phyloP scores from a whole-genome alignment of 53 echinoderm and acorn worm species.

The Patiria pectinifera region DNA sequence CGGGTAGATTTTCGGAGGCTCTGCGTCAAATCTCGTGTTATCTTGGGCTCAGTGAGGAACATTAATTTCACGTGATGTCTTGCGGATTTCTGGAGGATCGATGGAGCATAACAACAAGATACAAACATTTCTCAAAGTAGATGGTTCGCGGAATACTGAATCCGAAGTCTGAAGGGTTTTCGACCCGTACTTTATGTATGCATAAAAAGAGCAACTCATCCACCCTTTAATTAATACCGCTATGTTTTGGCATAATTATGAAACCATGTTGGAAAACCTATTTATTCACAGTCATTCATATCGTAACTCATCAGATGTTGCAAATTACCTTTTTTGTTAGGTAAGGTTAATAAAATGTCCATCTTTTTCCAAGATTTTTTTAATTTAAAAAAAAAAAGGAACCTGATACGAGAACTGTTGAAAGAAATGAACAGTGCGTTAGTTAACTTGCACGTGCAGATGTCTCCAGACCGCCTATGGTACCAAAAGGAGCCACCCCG shows the following conservation, averaged over 20 bases:
- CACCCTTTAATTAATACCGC: no score
- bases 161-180: no score
- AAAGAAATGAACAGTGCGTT: no score
- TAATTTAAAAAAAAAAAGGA: no score
- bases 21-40: not conserved
- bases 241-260: no score
- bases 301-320: not conserved
- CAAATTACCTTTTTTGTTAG: not conserved
- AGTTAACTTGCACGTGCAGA: no score
- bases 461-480: no score
- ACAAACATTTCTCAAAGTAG: not conserved
- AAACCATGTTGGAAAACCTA: not conserved
- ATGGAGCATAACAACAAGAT: not conserved
- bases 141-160: no score
- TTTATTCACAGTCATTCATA: not conserved
- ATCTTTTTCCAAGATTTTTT: not conserved
- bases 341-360: not conserved
- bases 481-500: no score
- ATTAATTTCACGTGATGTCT: not conserved
- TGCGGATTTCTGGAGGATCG: not conserved
- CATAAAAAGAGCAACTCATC: no score
- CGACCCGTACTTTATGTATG: no score
- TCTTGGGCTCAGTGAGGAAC: not conserved
- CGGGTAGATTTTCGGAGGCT: not conserved
- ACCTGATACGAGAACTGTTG: no score